Base-by-base conservation (phyloP, 2,113 vertebrate species). In the Eulemur macaco region DNA sequence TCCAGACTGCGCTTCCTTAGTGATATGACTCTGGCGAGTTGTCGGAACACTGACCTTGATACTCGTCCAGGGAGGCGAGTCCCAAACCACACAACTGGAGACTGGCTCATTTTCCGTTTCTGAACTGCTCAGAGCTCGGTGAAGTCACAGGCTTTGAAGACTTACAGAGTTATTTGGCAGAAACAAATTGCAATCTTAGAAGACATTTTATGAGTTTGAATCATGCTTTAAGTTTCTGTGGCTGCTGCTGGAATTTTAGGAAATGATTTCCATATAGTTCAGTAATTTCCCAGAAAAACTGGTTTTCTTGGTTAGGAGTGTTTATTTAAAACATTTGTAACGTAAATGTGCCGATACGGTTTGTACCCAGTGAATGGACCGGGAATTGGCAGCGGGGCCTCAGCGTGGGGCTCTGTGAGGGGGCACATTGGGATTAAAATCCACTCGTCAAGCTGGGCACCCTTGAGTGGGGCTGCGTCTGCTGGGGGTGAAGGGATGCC, bases 21-120 rank as follows among this genome's bases (percentile, higher is more conserved):
- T n/a, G 54, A 82, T 80, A 52, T 1, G 18, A 74, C 73, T 88
- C 60, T 56, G 86, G 52, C n/a, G n/a, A 58, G 34, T 74, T 39
- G 23, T 85, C 12, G 15, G n/a, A 81, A 86, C 60, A 60, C 15
- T 58, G 82, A 63, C 58, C 81, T 85, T 82, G 94, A 73, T 82
- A 54, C 81, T 69, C 31, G 17, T 60, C 80, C 90, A 94, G 87
- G 34, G 74, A 76, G 58, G 52, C 20, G 7, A 0, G 58, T 68
- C 66, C 58, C 77, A 74, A 69, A 81, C 34, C 20, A 10, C 23
- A 15, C 10, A 66, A 7, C 47, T 68, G 66, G 60, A 86, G 27
- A 11, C 73, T 63, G 63, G 6, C 60, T 94, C n/a, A 63, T 86
- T 96, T 96, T 96, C 86, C 73, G 74, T 64, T 83, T 97, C 74